Percentiles rank a stretch among this genome's conserved stretches.
phyloP scores from a whole-genome alignment of 2,797 vertebrate species.

The Platyrinchus mystaceus region DNA sequence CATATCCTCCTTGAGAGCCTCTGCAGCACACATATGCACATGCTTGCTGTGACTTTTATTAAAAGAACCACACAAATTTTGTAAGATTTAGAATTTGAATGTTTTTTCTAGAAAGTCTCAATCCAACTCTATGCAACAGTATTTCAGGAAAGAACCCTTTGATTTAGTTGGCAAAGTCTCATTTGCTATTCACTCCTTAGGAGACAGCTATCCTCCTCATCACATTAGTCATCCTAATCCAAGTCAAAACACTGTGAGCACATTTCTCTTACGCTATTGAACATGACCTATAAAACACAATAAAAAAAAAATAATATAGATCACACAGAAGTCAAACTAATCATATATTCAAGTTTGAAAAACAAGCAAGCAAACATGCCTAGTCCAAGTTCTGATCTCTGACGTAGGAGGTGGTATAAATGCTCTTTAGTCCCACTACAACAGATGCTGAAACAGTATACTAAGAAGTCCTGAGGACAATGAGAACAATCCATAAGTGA shows the following conservation, averaged over 20 bases:
- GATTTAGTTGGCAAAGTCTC: neutral
- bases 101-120: neutral
- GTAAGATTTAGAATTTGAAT: neutral
- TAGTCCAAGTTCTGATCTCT: neutral
- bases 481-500: neutral
- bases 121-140: neutral
- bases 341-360: neutral
- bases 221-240: neutral
- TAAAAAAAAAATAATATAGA: fast-evolving
- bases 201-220: neutral
- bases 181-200: neutral
- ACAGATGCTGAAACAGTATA: neutral
- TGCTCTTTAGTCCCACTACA: neutral
- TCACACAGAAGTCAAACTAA: neutral
- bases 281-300: neutral
- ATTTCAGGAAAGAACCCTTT: neutral
- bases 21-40: neutral
- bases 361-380: neutral
- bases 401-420: neutral
- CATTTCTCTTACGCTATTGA: neutral
- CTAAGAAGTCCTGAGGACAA: neutral
- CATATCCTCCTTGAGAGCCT: neutral
- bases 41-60: neutral
- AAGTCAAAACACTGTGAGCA: neutral
- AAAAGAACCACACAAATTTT: neutral